Conservation (phyloP, 2,888 invertebrate genomes). For the Melanophora roralis region DNA sequence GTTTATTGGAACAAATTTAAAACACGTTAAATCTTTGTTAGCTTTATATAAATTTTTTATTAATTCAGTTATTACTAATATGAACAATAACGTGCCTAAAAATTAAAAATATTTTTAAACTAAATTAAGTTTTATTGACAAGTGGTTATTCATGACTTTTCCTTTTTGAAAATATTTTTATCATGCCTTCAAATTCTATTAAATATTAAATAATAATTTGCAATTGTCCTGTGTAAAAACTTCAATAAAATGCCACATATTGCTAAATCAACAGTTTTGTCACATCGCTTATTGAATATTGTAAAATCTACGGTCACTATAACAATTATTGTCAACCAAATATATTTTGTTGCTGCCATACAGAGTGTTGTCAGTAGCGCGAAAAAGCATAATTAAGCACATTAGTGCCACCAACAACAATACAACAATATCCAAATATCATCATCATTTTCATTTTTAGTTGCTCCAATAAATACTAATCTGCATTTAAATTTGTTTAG, state of each 20-base stretch:
- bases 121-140: background rate
- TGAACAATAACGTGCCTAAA: too few relatives aligned
- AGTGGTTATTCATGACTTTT: background rate
- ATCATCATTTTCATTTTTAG: background rate
- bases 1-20: too few relatives aligned
- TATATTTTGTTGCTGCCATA: background rate
- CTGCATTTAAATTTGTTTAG: background rate
- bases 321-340: background rate
- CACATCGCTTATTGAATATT: slow-evolving; percentile 26
- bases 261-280: slow-evolving; percentile 9
- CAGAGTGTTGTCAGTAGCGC: slow-evolving; percentile 14
- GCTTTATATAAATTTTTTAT: too few relatives aligned
- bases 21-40: too few relatives aligned
- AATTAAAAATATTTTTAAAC: slow-evolving; percentile 7
- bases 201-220: background rate
- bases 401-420: background rate
- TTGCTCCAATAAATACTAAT: background rate
- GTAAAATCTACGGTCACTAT: slow-evolving; percentile 10
- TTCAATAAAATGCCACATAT: slow-evolving; percentile 5
- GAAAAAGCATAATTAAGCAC: background rate
- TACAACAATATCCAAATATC: background rate
- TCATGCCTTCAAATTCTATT: too few relatives aligned
- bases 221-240: background rate
- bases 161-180: too few relatives aligned
- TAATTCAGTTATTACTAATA: too few relatives aligned